These are phyloP conservation scores for Sardina pilchardus DNA, from an alignment of 2,113 vertebrate genomes.

Conservation along the genomic window DNA sequence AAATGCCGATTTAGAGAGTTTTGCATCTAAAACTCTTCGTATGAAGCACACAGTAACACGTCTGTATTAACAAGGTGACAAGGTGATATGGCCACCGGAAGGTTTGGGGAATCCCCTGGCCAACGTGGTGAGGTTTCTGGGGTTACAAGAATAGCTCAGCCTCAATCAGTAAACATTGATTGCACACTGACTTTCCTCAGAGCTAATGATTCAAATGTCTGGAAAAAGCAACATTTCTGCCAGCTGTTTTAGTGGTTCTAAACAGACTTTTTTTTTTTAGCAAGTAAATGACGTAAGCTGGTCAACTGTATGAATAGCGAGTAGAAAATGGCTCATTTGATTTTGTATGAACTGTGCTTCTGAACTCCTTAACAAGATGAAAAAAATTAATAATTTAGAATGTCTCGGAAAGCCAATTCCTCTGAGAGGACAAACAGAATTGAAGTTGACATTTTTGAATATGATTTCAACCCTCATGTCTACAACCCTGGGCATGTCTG, in stretches of 20 bases:
- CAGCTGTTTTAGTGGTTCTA: background rate
- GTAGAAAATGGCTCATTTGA: background rate
- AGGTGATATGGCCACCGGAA: background rate
- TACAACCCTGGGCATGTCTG: background rate
- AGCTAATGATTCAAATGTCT: background rate
- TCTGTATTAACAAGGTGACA: background rate
- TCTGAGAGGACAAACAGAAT: background rate
- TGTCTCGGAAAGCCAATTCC: background rate
- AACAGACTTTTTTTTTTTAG: background rate
- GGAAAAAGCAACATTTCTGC: background rate
- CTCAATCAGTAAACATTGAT: background rate
- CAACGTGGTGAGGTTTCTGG: background rate
- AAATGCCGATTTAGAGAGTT: too few relatives aligned
- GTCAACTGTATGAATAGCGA: background rate
- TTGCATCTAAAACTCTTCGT: too few relatives aligned
- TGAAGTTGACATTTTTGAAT: background rate
- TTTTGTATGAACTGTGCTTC: background rate
- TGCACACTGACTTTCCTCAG: background rate
- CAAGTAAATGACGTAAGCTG: background rate
- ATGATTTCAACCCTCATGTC: background rate
- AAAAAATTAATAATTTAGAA: background rate
- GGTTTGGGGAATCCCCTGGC: background rate
- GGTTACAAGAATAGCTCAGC: background rate
- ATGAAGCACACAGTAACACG: background rate
- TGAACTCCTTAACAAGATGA: background rate